Base-by-base conservation (phyloP, 2,888 invertebrate genomes). In the Apeira syringaria region DNA sequence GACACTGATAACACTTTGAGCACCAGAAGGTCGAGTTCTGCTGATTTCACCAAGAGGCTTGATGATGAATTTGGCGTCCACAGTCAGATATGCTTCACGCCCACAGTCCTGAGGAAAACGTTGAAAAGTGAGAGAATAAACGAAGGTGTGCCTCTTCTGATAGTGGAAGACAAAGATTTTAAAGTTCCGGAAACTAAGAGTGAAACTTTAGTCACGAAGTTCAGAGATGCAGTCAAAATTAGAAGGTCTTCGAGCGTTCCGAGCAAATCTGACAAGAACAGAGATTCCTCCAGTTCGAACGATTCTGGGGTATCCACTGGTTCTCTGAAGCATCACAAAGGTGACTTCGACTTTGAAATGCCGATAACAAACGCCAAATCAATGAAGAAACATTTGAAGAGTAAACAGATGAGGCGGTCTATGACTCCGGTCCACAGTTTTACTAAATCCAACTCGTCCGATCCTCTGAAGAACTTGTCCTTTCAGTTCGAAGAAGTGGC, bases 231-330 rank as follows among this genome's bases (percentile, higher is more conserved):
- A 0, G 92, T 93, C 0, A 93, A 93, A 64, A 93, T 93, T 11
- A 81, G 94, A 18, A 80, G 94, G 22, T 94, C 94, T 0, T 93
- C 93, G 0, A 93, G 93, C 52, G 93, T 93, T 0, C 94, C 94
- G 1, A 94, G 93, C 52, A 94, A 94, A 70, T 91, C 92, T 0
- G 93, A 92, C 3, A 92, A 93, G 52, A 94, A 94, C 47, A 78
- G 94, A 42, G 94, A 94, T 56, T 94, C 94, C 0, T 93, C 94
- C 0, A 93, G 93, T 62, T 94, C 94, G 3, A 94, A 93, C 59
- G 94, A 94, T 59, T 94, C 94, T 0, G 94, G 94, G 0, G 93
- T 94, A 0, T 94, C 93, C 0, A 93, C 93, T 0, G 93, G 93
- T 0, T 93, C 93, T 0, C 69, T 93, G 34, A 92, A 92, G 44